These are phyloP conservation scores for Stenurella melanura DNA, from an alignment of 2,888 invertebrate genomes.

Conservation along the genomic window DNA sequence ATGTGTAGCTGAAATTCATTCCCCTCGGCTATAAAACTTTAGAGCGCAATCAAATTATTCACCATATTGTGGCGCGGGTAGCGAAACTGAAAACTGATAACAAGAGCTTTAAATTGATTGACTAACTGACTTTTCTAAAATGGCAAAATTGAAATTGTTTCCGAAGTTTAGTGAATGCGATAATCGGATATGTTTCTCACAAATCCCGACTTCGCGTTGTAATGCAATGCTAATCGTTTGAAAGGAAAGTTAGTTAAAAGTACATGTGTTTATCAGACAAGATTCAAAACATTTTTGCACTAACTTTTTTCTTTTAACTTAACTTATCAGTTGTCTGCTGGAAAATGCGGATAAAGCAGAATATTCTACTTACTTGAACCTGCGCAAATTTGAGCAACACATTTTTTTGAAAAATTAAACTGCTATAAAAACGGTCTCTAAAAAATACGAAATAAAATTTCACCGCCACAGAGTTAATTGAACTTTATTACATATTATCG, in stretches of 20 bases:
- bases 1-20: conserved; percentile 67
- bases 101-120: conserved; percentile 70
- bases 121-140: conserved; percentile 68
- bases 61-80: conserved; percentile 68
- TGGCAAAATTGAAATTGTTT: conserved; percentile 66
- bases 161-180: conserved; percentile 60
- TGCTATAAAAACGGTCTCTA: too few relatives aligned
- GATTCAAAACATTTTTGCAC: conserved; percentile 48
- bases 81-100: conserved; percentile 69
- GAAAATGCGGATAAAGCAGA: too few relatives aligned
- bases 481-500: too few relatives aligned
- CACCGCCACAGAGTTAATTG: too few relatives aligned
- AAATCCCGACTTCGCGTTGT: conserved; percentile 48
- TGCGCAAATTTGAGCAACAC: too few relatives aligned
- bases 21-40: conserved; percentile 70
- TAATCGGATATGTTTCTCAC: conserved; percentile 60
- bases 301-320: conserved; percentile 48
- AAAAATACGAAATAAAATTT: too few relatives aligned
- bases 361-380: too few relatives aligned
- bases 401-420: too few relatives aligned
- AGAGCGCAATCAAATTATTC: conserved; percentile 71
- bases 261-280: conserved; percentile 50
- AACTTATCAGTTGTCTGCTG: neutral
- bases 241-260: conserved; percentile 49
- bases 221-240: conserved; percentile 51